A percentile compares a stretch with the other conserved stretches of the same genome.
phyloP scores from a whole-genome alignment of 1,140 invertebrate species.

The Bombus superbus region DNA sequence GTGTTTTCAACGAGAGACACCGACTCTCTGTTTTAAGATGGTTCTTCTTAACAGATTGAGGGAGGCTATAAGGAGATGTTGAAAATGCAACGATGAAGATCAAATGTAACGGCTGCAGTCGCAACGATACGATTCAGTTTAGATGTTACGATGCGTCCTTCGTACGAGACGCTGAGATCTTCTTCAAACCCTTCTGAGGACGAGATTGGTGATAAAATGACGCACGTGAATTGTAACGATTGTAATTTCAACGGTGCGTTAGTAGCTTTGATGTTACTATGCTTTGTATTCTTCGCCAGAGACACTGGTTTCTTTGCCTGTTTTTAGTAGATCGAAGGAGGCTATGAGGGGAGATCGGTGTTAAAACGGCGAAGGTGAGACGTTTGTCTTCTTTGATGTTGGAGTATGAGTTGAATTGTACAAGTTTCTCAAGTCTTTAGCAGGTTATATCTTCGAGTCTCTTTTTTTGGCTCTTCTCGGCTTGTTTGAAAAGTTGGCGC shows the following conservation, averaged over 20 bases:
- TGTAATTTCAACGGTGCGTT: too few relatives aligned
- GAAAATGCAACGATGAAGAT: not conserved
- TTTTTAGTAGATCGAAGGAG: not conserved
- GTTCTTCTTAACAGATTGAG: not conserved
- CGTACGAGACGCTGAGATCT: too few relatives aligned
- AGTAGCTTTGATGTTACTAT: too few relatives aligned
- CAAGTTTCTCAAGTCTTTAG: not conserved
- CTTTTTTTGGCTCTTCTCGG: not conserved
- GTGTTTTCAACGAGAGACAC: not conserved
- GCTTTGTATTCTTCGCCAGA: not conserved
- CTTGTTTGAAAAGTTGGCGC: not conserved
- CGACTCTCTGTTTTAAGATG: not conserved
- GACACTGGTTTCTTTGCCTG: not conserved
- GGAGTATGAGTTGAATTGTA: not conserved
- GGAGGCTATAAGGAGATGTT: not conserved
- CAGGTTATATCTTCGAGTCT: not conserved
- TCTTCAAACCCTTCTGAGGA: too few relatives aligned
- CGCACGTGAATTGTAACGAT: too few relatives aligned
- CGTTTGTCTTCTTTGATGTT: not conserved
- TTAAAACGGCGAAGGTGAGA: not conserved
- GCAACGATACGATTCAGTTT: too few relatives aligned
- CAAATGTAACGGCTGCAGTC: too few relatives aligned
- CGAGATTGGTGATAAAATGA: too few relatives aligned
- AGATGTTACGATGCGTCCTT: too few relatives aligned
- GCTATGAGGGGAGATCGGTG: not conserved